Percentiles rank a stretch among this genome's conserved stretches.
These are phyloP conservation scores for Lepidurus couesii DNA, from an alignment of 1,140 invertebrate genomes.

Conservation along the genomic window DNA sequence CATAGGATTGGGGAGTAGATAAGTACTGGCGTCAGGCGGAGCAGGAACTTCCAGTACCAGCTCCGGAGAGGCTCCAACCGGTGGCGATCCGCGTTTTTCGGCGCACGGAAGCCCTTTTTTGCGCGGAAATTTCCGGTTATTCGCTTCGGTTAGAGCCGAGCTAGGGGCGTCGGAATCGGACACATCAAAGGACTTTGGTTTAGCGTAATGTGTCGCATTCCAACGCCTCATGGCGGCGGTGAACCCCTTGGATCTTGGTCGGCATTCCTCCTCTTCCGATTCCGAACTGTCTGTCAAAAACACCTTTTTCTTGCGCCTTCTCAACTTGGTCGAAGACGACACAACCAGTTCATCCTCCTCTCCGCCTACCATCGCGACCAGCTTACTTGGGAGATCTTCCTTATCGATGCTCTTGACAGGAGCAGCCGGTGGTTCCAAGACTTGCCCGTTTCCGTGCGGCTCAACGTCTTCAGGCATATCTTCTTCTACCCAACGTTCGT, in stretches of 20 bases:
- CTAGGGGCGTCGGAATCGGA: neutral
- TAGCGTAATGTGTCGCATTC: neutral
- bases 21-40: neutral
- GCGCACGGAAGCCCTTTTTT: neutral
- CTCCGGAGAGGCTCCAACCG: neutral
- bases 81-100: neutral
- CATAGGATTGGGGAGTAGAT: constrained; percentile 10
- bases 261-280: neutral
- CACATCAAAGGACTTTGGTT: neutral
- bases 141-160: neutral
- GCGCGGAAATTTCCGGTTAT: neutral
- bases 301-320: neutral
- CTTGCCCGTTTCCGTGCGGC: neutral
- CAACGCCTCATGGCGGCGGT: neutral
- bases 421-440: neutral
- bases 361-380: neutral
- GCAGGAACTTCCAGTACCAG: neutral
- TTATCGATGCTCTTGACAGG: neutral
- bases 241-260: neutral
- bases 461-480: neutral
- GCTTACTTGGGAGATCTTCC: neutral
- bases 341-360: neutral
- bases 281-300: neutral
- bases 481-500: constrained; percentile 35
- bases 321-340: constrained; percentile 2